phyloP scores from a whole-genome alignment of 2,113 vertebrate species.

The Myiopsitta monachus region DNA sequence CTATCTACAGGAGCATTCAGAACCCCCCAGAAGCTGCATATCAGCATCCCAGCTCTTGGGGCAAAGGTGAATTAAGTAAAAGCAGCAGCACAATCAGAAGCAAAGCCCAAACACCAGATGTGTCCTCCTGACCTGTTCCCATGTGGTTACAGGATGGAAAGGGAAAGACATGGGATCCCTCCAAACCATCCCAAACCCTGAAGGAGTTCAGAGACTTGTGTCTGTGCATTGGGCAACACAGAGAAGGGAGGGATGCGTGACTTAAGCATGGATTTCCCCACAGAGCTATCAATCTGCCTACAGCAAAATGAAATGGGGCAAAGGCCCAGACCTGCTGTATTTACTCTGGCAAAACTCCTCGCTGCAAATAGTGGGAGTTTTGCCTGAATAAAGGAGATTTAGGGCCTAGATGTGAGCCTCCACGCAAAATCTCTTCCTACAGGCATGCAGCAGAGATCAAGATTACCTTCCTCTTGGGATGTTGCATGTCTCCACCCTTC shows the following conservation, averaged over 20 bases:
- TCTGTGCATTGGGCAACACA: accelerated
- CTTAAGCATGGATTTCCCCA: background rate
- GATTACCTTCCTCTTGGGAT: background rate
- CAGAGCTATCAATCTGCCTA: background rate
- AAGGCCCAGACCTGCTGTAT: background rate
- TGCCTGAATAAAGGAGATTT: background rate
- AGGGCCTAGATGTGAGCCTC: background rate
- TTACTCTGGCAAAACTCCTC: background rate
- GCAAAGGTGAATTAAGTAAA: background rate
- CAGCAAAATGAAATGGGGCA: accelerated
- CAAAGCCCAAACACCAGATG: accelerated
- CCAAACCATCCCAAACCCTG: background rate
- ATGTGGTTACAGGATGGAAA: background rate
- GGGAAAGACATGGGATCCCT: background rate
- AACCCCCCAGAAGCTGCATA: background rate
- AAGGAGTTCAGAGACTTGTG: background rate
- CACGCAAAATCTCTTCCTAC: background rate
- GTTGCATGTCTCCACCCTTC: background rate
- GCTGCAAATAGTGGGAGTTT: background rate
- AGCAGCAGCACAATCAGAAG: background rate
- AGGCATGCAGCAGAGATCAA: background rate
- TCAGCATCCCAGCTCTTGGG: background rate
- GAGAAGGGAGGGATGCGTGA: background rate
- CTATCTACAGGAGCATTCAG: background rate
- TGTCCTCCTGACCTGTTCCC: background rate